These are phyloP conservation scores for Epizoanthus illoricatus DNA, from an alignment of 92 coral and sea anemone genomes.

Conservation along the genomic window DNA sequence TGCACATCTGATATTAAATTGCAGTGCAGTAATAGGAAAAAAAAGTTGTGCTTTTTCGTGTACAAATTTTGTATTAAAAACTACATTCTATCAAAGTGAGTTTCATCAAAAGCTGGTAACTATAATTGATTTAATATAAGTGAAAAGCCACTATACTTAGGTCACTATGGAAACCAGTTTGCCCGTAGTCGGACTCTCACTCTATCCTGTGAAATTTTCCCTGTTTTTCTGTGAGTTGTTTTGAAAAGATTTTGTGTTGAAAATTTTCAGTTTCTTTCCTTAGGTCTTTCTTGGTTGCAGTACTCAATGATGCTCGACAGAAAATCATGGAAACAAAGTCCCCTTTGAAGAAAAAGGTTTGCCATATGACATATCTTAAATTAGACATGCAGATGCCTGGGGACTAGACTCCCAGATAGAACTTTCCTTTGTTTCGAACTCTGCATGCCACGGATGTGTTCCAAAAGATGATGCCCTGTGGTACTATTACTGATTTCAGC, in stretches of 20 bases:
- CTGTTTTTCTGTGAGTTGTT: neutral
- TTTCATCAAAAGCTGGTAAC: neutral
- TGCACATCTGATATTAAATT: neutral
- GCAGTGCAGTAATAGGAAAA: neutral
- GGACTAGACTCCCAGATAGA: too few relatives aligned
- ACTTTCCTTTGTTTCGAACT: too few relatives aligned
- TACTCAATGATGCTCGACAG: slow-evolving; percentile 82
- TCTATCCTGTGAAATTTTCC: neutral
- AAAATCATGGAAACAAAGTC: slow-evolving; percentile 70
- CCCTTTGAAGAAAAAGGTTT: slow-evolving; percentile 76
- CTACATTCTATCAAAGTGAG: neutral
- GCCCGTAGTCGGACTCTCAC: neutral
- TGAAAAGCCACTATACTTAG: neutral
- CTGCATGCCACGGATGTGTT: too few relatives aligned
- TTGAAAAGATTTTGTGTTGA: neutral
- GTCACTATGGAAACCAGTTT: slow-evolving; percentile 35
- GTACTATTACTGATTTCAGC: too few relatives aligned
- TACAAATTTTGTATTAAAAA: too few relatives aligned
- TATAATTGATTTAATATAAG: too few relatives aligned
- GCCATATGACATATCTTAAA: neutral
- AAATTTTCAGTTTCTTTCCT: neutral
- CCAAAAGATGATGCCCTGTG: too few relatives aligned
- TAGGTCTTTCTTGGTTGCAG: slow-evolving; percentile 87
- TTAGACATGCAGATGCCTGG: too few relatives aligned
- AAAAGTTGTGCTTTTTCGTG: neutral